Conservation (phyloP, 2,797 vertebrate genomes). For the Esox lucius region DNA sequence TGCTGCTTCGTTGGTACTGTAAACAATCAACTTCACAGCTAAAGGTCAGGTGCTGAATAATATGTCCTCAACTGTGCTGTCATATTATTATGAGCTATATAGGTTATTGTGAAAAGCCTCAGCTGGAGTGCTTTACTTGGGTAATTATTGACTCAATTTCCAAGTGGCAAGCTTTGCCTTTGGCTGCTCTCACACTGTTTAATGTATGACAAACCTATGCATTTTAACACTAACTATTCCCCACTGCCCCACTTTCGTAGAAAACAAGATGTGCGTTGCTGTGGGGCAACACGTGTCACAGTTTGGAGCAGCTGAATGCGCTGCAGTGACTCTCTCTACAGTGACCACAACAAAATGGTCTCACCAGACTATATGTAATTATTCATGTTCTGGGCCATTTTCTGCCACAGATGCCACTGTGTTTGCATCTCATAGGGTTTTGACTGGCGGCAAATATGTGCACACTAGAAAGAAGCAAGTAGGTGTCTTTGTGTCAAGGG, state of each 20-base stretch:
- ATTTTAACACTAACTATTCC: background rate
- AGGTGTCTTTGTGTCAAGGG: slow-evolving; percentile 67
- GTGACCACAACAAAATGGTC: slow-evolving; percentile 75
- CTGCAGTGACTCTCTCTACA: too few relatives aligned
- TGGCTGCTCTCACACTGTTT: background rate
- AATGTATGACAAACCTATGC: background rate
- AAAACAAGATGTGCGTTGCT: background rate
- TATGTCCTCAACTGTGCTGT: background rate
- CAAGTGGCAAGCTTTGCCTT: background rate
- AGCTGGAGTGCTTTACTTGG: background rate
- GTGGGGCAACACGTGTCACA: slow-evolving; percentile 41
- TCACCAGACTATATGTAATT: slow-evolving; percentile 53
- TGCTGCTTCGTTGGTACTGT: slow-evolving; percentile 29
- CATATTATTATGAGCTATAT: background rate
- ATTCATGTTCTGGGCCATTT: slow-evolving; percentile 72
- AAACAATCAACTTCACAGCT: slow-evolving; percentile 18
- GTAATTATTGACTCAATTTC: background rate
- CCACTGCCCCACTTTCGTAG: background rate
- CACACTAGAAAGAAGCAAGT: slow-evolving; percentile 71
- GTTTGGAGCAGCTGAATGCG: slow-evolving; percentile 47
- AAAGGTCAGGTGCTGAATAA: background rate
- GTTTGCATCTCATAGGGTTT: slow-evolving; percentile 56
- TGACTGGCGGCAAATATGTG: slow-evolving; percentile 57
- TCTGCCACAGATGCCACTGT: slow-evolving; percentile 74
- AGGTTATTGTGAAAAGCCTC: background rate